Evolutionary conservation across 2,797 vertebrate species (phyloP), one percentile per base, ranked within the genome.

Genomic region (Lerista edwardsae): DNA sequence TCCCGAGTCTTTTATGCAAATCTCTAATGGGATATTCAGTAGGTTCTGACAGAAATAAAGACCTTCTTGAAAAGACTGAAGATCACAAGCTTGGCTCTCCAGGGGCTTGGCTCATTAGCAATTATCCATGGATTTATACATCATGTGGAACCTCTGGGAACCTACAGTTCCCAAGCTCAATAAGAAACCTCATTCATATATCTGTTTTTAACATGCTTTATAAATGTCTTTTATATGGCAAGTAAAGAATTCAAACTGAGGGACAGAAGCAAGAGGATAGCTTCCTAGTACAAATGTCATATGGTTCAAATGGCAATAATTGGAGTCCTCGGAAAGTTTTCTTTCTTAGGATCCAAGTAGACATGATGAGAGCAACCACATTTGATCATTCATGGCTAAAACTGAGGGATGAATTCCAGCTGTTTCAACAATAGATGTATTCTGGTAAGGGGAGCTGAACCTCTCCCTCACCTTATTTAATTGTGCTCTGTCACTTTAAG

Each of bases 221-320:
- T 86, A 89, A 87, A 3, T 86, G 80, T 84, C 79, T 86, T 89
- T 84, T 47, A 41, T 27, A 17, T 0, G 75, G 75, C 91, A 31
- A 23, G 0, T 72, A 19, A 1, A 84, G 75, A 84, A 75, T 44
- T 2, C 83, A 1, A 1, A 0, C 0, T 80, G 76, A 82, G 87
- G 72, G 72, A 1, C 10, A 51, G 47, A 23, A 71, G n/a, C 29
- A 71, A 0, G 1, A 61, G 25, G 59, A 61, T 61, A 25, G 21
- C 57, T 23, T 23, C 21, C 17, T 59, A 7, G 21, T 25, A 25
- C 59, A 61, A 61, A 61, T 61, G 21, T 23, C 59, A 25, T 62
- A 34, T 41, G 34, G 11, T 19, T 47, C 7, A 82, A 9, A 31
- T 23, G 14, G 25, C 9, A 65, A 51, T 27, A 74, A 36, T 9